Base-by-base conservation (phyloP, 37 sponge, comb jelly and placozoan species). In the Agelas oroides region DNA sequence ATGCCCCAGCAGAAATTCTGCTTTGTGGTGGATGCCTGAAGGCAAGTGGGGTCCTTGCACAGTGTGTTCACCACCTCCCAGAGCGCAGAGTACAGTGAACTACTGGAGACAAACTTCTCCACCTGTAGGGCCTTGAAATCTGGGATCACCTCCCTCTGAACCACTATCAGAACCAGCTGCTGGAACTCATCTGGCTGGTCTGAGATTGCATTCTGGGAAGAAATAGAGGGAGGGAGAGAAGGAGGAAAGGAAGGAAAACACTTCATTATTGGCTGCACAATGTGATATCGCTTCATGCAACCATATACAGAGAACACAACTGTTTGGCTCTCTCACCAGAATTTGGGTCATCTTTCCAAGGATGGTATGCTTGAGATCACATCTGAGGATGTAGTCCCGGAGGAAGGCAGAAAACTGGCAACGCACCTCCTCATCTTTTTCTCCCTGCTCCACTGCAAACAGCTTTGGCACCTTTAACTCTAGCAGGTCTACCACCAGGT, bases 1-100 rank as follows among this genome's bases (percentile, higher is more conserved):
- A 89, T 53, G 6, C 90, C 90, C 90, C 90, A 89, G 37, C 85
- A 89, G 80, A 89, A 89, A 5, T 33, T 41, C 59, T 89, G 90
- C 55, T 73, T 77, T 38, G 77, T 40, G 19, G 89, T 58, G 35
- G 77, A 73, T 17, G 55, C 39, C n/a, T 53, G 21, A 0, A 89
- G 70, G 84, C 89, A 89, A 17, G 36, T 70, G 35, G 77, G 71
- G 23, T 76, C 60, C 25, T 38, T 55, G 33, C 54, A 65, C 20
- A 89, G 78, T 18, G 36, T 38, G 25, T 30, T 21, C 19, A 89
- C 55, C n/a, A 55, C 53, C 21, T 54, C 72, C 37, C 38, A 1
- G 58, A 89, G 77, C 46, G 82, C 58, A 3, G 35, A 34, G 54
- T 77, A 30, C 55, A 89, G 52, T 40, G 75, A 33, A 3, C 28